Evolutionary conservation across 2,888 invertebrate species (phyloP).

Genomic region (Drosophila prostipennis): DNA sequence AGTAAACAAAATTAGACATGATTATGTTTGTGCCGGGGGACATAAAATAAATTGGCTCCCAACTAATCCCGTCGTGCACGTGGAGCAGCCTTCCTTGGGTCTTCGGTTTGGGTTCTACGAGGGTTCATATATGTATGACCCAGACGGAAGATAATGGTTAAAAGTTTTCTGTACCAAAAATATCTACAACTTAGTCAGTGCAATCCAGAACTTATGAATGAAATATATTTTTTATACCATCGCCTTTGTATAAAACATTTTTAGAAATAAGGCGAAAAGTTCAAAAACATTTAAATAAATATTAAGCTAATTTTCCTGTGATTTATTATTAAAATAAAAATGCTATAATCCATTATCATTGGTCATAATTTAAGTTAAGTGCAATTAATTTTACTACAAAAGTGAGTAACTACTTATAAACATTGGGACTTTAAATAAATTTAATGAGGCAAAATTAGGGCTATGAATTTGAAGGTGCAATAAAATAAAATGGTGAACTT

Average conservation of each 20-base stretch:
- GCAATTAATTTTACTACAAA: neutral
- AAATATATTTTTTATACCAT: no score
- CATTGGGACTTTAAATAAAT: neutral
- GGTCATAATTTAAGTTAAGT: neutral
- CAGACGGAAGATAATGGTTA: slow-evolving; percentile 4
- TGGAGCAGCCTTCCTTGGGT: slow-evolving; percentile 40
- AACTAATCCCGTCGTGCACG: slow-evolving; percentile 73
- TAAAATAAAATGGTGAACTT: slow-evolving; percentile 17
- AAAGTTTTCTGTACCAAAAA: slow-evolving; percentile 5
- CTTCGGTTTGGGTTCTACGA: slow-evolving; percentile 1
- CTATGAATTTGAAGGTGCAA: slow-evolving; percentile 9
- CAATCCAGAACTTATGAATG: no score
- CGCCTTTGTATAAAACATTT: no score
- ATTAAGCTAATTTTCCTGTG: neutral
- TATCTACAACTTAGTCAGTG: no score
- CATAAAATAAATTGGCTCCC: slow-evolving; percentile 80
- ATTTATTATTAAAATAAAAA: neutral
- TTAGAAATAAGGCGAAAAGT: no score
- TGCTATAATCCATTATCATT: neutral
- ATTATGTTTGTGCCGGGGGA: slow-evolving; percentile 77
- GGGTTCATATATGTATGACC: neutral
- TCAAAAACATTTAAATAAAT: no score
- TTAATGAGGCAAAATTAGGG: neutral
- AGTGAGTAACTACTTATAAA: neutral
- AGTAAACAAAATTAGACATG: slow-evolving; percentile 80